phyloP scores from a whole-genome alignment of 2,888 invertebrate species.

The Limnephilus rhombicus region DNA sequence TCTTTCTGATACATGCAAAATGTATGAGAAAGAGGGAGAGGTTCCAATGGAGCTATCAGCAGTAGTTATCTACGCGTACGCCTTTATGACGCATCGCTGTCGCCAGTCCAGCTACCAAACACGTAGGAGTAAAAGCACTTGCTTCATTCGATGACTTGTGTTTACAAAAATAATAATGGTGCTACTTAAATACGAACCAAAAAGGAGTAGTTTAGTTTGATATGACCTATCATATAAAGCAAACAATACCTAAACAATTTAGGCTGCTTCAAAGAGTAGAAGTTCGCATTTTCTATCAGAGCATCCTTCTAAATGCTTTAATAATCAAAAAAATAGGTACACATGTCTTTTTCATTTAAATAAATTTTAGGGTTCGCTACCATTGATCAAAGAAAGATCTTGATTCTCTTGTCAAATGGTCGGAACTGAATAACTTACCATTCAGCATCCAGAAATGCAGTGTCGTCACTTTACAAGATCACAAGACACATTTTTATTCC shows the following conservation, averaged over 20 bases:
- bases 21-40: neutral
- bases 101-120: neutral
- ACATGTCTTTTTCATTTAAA: too few relatives aligned
- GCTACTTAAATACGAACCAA: neutral
- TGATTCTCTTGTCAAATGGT: too few relatives aligned
- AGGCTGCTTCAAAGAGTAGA: too few relatives aligned
- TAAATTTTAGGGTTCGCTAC: too few relatives aligned
- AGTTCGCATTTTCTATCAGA: too few relatives aligned
- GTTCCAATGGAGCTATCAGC: neutral
- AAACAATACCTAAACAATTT: neutral
- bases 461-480: too few relatives aligned
- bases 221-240: neutral
- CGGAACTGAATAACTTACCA: too few relatives aligned
- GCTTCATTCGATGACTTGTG: neutral
- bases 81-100: neutral
- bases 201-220: neutral
- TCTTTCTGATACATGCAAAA: neutral
- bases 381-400: too few relatives aligned
- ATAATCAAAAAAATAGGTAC: too few relatives aligned
- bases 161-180: neutral
- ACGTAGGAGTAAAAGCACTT: neutral
- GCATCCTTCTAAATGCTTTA: too few relatives aligned
- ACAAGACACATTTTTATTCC: too few relatives aligned
- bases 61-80: neutral
- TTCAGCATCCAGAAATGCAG: too few relatives aligned